Conservation (phyloP, 1,140 invertebrate species). For the Leptestheria dahalacensis region DNA sequence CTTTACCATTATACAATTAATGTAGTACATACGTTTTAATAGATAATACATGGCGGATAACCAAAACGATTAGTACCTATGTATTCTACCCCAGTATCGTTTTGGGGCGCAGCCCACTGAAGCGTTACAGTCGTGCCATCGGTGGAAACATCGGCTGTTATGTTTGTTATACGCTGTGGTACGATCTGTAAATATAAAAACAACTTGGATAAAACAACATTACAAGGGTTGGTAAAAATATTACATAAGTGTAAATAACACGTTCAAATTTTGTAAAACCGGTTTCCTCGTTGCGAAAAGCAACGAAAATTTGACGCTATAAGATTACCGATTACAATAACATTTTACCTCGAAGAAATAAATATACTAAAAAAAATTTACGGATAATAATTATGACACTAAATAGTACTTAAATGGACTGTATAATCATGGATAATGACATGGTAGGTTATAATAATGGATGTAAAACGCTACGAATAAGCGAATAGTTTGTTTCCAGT, state of each 20-base stretch:
- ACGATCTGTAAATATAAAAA: not conserved
- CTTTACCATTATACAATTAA: not conserved
- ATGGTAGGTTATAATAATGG: no score
- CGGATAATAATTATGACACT: no score
- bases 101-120: not conserved
- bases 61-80: not conserved
- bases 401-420: no score
- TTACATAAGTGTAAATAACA: not conserved
- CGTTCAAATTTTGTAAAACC: not conserved
- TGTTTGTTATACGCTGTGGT: not conserved
- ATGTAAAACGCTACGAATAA: no score
- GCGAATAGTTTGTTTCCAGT: no score
- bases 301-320: no score
- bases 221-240: not conserved
- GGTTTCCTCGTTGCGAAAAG: not conserved
- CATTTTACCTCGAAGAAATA: no score
- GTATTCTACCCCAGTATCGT: not conserved
- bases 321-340: no score
- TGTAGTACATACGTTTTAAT: not conserved
- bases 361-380: no score
- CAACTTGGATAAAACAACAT: not conserved
- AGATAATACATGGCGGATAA: not conserved
- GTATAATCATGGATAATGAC: no score
- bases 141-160: not conserved
- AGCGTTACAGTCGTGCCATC: not conserved